Percentiles rank a stretch among this genome's conserved stretches.
phyloP scores from a whole-genome alignment of 2,888 invertebrate species.

The Charanyca ferruginea region DNA sequence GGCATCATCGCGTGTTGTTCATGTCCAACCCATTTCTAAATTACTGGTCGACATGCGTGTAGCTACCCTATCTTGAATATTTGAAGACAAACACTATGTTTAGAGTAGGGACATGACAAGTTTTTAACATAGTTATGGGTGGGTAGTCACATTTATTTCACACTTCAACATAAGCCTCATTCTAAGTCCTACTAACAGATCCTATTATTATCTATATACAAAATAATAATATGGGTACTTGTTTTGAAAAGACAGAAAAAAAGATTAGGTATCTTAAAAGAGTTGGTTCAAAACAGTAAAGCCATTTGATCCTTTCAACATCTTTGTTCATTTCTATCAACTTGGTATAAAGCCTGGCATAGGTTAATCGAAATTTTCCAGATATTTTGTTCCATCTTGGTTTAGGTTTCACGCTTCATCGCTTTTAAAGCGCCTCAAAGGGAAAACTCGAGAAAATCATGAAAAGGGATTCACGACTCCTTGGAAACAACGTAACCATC shows the following conservation, averaged over 20 bases:
- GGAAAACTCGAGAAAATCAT: constrained; percentile 67
- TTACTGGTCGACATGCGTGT: constrained; percentile 82
- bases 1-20: constrained; percentile 82
- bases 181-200: not conserved
- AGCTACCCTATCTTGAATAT: constrained; percentile 81
- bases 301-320: constrained; percentile 24
- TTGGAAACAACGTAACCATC: constrained; percentile 65
- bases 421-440: constrained; percentile 71
- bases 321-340: constrained; percentile 37
- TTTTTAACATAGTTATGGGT: constrained; percentile 51
- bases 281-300: constrained; percentile 2
- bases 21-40: constrained; percentile 81
- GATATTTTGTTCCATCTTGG: constrained; percentile 71
- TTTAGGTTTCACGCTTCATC: constrained; percentile 74
- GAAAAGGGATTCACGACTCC: constrained; percentile 65
- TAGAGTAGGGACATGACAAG: constrained; percentile 68
- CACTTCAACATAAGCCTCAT: not conserved
- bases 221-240: not conserved
- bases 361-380: constrained; percentile 58
- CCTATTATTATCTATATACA: not conserved
- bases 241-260: not conserved
- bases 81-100: constrained; percentile 78
- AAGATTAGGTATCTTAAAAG: not conserved
- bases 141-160: constrained; percentile 23
- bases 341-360: constrained; percentile 52